Base-by-base conservation (phyloP, 2,113 vertebrate genomes). In the Plotosus lineatus region DNA sequence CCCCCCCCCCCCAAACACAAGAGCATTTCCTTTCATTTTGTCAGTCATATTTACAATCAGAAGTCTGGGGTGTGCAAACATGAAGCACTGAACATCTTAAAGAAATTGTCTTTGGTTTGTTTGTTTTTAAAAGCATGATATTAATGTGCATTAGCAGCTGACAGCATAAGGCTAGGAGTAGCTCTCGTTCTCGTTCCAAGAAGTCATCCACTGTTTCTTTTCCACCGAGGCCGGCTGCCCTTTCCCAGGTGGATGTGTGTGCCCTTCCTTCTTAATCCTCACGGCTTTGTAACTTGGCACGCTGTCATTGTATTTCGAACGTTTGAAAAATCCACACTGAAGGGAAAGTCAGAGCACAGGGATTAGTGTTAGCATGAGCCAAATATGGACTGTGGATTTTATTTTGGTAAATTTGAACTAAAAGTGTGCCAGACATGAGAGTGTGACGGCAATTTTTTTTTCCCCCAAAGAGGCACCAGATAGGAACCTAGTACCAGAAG, bases 251-350 rank as follows among this genome's bases (percentile, higher is more conserved):
- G 91, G 92, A 83, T 92, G 88, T 21, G 86, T 90, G 61, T 94
- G 92, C 80, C 97, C 95, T 82, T 96, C 95, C 85, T 96, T 94
- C 33, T 91, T 95, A 89, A 99, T 98, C 84, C 95, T 92, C 77
- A 99, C 95, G 56, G 96, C 97, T 0, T 92, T 95, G 90, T 99
- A 98, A 87, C 92, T 94, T 87, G 97, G 97, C 88, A 98, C 90
- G 48, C 91, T 94, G 85, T 97, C 95, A 85, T 96, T 95, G 92
- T 97, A 95, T 93, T 94, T 96, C 85, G 96, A 92, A 77, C 93
- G 96, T 86, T 94, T 94, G 89, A 98, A 99, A 94, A 98, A 98
- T 87, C 95, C 96, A 72, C 95, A 97, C 98, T 99, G 89, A 46
- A 28, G 75, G 66, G 33, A 68, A 82, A 55, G 42, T 80, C 56